These are phyloP conservation scores for Fissipunctia ypsillon DNA, from an alignment of 2,888 invertebrate genomes.

Conservation along the genomic window DNA sequence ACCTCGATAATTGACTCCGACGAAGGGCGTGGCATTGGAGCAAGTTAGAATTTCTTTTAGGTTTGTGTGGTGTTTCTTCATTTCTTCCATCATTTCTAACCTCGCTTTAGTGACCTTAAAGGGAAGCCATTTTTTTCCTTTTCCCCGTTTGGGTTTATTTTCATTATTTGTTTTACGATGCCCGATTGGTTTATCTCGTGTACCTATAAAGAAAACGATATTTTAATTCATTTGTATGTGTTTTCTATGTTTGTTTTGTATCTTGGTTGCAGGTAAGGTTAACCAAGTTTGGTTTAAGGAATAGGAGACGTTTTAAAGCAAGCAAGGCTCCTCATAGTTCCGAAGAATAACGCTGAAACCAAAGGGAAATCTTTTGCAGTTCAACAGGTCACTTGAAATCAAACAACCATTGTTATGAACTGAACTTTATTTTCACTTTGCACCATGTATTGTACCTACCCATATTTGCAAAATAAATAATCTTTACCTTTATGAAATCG, in stretches of 20 bases:
- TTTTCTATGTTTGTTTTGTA: background rate
- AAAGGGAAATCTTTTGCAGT: background rate
- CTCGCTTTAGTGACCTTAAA: background rate
- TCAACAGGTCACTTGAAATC: background rate
- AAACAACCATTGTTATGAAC: background rate
- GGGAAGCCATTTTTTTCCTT: background rate
- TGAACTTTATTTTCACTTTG: too few species aligned
- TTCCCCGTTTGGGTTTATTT: background rate
- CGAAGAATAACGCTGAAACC: background rate
- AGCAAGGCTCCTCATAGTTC: background rate
- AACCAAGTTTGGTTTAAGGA: background rate
- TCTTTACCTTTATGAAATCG: too few species aligned
- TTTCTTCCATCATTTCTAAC: background rate
- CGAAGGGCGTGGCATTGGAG: constrained; percentile 74
- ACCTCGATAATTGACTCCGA: constrained; percentile 65
- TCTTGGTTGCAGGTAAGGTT: background rate
- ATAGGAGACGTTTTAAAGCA: background rate
- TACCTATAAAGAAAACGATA: constrained; percentile 52
- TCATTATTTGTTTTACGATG: background rate
- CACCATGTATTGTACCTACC: too few species aligned
- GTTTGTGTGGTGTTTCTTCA: constrained; percentile 36
- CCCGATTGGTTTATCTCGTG: background rate
- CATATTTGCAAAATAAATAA: too few species aligned
- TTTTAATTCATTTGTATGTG: too few species aligned
- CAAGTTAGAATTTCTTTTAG: constrained; percentile 36